A percentile compares a stretch with the other conserved stretches of the same genome.
phyloP scores from a whole-genome alignment of 1,140 invertebrate species.

The Ceratosolen fusciceps region DNA sequence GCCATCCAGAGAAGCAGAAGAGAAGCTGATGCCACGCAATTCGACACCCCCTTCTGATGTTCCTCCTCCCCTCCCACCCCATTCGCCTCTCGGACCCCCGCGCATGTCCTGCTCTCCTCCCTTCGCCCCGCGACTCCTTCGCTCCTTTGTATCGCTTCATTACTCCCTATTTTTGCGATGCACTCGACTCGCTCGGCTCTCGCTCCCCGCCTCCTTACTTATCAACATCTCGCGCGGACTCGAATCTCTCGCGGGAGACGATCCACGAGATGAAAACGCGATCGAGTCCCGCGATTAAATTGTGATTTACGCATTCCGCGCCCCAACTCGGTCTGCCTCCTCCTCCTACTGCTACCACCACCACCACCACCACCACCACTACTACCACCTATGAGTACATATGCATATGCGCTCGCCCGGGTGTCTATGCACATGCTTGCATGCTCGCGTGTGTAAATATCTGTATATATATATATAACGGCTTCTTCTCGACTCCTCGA shows the following conservation, averaged over 20 bases:
- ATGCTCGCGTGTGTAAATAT: too few relatives aligned
- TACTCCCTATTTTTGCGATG: slow-evolving; percentile 7
- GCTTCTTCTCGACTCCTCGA: too few relatives aligned
- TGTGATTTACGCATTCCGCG: slow-evolving; percentile 43
- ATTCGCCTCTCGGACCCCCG: neutral
- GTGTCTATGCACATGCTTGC: too few relatives aligned
- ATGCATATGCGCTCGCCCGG: too few relatives aligned
- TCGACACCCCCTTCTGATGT: neutral
- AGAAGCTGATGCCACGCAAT: slow-evolving; percentile 1
- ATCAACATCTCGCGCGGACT: slow-evolving; percentile 29
- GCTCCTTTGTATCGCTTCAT: slow-evolving; percentile 11
- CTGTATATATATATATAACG: too few relatives aligned
- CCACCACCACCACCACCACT: too few relatives aligned
- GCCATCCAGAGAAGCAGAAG: neutral
- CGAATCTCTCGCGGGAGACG: slow-evolving; percentile 50
- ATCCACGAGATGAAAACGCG: slow-evolving; percentile 36
- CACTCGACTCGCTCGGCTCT: slow-evolving; percentile 15
- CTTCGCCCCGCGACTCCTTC: slow-evolving; percentile 4
- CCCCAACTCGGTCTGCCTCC: neutral
- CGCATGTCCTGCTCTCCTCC: too few relatives aligned
- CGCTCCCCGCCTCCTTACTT: slow-evolving; percentile 24
- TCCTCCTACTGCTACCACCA: neutral
- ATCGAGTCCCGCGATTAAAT: slow-evolving; percentile 42
- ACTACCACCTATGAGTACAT: too few relatives aligned
- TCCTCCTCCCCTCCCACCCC: neutral